phyloP scores from a whole-genome alignment of 2,113 vertebrate genomes.

The Trematomus loennbergii region DNA sequence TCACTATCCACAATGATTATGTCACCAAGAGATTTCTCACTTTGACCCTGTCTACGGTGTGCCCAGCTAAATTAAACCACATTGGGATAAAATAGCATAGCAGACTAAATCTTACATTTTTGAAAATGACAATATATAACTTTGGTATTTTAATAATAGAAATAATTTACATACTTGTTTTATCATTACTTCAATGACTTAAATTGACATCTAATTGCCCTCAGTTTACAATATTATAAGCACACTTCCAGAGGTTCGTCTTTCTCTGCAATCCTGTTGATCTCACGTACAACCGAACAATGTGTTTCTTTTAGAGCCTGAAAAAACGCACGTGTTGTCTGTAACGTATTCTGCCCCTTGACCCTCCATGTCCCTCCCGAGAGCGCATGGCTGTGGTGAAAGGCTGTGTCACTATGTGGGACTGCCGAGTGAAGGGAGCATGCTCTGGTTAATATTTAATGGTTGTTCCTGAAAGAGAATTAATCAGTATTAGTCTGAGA shows the following conservation, averaged over 20 bases:
- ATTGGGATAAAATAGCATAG: neutral
- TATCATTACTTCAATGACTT: neutral
- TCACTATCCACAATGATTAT: constrained; percentile 7
- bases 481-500: constrained; percentile 54
- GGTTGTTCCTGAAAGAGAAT: constrained; percentile 60
- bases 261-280: constrained; percentile 19
- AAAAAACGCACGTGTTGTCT: constrained; percentile 42
- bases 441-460: constrained; percentile 81
- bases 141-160: neutral
- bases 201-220: neutral
- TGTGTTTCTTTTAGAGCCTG: neutral
- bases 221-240: neutral
- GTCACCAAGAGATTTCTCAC: constrained; percentile 17
- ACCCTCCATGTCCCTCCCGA: constrained; percentile 31
- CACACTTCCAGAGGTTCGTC: constrained; percentile 6
- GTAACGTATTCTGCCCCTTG: constrained; percentile 56
- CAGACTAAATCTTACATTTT: neutral
- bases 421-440: constrained; percentile 62
- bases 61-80: neutral
- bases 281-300: constrained; percentile 7
- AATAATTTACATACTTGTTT: no score
- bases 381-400: constrained; percentile 29
- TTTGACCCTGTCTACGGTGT: neutral
- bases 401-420: constrained; percentile 48
- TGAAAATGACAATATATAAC: neutral